Base-by-base conservation (phyloP, 1,140 invertebrate species). In the Helicoverpa zea region DNA sequence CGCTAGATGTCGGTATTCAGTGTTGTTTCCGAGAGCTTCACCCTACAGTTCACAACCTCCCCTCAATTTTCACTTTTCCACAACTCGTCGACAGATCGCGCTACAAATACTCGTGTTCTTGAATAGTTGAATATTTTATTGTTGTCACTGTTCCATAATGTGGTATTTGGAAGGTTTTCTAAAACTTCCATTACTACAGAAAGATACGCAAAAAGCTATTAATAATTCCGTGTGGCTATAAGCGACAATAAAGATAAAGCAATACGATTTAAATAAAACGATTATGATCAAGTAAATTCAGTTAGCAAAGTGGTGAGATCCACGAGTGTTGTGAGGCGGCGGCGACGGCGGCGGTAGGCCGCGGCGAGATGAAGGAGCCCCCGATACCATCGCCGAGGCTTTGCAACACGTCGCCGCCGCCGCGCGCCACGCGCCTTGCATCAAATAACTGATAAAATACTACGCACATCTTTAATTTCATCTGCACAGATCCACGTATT, bases 321-420 rank as follows among this genome's bases (percentile, higher is more conserved):
- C 49, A 63, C 79, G 43, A 79, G 63, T 74, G 82, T 74, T 84
- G 83, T 75, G 84, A 82, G 75, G 76, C 70, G 68, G 68, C 74
- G 56, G 54, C 54, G 75, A 61, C 74, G 56, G 54, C 54, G 75
- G 75, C 85, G 79, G 84, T 85, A 84, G 79, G 81, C 74, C 83
- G 87, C 90, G 90, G 92, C 88, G 82, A 92, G 88, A 94, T 94
- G 85, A 92, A 92, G 86, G 86, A 79, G 77, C 61, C 1, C n/a
- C 23, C 43, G 91, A 92, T 92, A 90, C 58, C 63, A 92, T 92
- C 91, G 83, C 68, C 59, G 63, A 76, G 35, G 81, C 89, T 90
- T 92, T 92, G 89, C 87, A 76, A 88, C 88, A 89, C 90, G 88
- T 90, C 84, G 88, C 90, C 90, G 92, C 91, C 88, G 87, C 88